These are phyloP conservation scores for Mystacides longicornis DNA, from an alignment of 2,888 invertebrate genomes.

Conservation along the genomic window DNA sequence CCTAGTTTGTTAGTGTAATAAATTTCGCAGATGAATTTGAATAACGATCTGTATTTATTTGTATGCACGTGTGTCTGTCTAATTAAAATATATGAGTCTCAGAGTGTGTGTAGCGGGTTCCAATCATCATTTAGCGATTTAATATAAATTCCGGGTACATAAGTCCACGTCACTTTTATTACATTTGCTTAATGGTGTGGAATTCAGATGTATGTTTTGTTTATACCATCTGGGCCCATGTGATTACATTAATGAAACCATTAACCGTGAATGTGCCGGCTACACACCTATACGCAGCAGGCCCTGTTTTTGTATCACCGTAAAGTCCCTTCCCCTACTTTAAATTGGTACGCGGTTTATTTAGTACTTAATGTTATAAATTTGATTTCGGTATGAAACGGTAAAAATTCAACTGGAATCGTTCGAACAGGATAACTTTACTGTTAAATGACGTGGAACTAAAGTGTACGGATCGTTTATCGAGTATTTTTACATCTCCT, in stretches of 20 bases:
- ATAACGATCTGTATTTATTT: too few species aligned
- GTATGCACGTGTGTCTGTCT: too few species aligned
- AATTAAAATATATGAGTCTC: too few species aligned
- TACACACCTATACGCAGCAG: not conserved
- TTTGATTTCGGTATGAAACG: not conserved
- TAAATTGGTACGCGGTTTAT: constrained; percentile 1
- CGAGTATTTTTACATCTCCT: not conserved
- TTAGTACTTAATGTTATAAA: constrained; percentile 1
- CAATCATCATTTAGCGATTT: constrained; percentile 7
- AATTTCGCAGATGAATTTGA: too few species aligned
- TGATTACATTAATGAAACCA: constrained; percentile 5
- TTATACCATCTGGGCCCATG: constrained; percentile 6
- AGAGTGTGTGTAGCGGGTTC: not conserved
- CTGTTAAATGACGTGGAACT: not conserved
- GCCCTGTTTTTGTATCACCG: not conserved
- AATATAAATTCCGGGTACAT: constrained; percentile 3
- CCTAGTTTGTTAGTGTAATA: not conserved
- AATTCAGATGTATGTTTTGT: constrained; percentile 10
- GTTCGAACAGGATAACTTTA: not conserved
- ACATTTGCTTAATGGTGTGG: constrained; percentile 9
- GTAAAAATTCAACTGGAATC: not conserved
- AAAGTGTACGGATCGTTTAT: not conserved
- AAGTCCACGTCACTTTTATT: constrained; percentile 5
- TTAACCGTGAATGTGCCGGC: not conserved
- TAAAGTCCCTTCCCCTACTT: not conserved